These are phyloP conservation scores for Gracilinanus agilis DNA, from an alignment of 2,113 vertebrate species.

Conservation along the genomic window DNA sequence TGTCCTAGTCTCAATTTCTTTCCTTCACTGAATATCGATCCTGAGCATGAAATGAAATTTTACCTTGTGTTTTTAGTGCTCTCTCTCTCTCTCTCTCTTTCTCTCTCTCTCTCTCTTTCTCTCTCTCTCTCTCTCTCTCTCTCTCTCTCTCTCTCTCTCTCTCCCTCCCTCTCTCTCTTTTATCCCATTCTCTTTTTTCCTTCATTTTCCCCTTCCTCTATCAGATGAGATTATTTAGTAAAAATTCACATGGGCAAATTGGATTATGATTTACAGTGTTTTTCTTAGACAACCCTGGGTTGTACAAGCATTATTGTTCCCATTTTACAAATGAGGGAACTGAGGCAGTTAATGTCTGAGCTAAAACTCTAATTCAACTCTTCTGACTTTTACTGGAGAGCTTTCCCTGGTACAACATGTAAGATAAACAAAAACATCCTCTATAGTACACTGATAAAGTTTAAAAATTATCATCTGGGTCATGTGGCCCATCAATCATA, in stretches of 20 bases:
- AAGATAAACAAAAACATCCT: background rate
- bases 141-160: background rate
- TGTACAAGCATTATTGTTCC: background rate
- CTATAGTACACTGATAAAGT: background rate
- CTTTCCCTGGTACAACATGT: background rate
- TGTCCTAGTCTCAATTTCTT: slow-evolving; percentile 47
- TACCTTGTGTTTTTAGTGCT: slow-evolving; percentile 22
- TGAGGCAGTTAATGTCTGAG: background rate
- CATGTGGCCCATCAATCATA: background rate
- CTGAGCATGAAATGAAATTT: slow-evolving; percentile 17
- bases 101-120: background rate
- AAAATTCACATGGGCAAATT: background rate
- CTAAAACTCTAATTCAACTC: background rate
- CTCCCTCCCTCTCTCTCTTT: background rate
- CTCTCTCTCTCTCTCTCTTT: slow-evolving; percentile 4
- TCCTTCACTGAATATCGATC: slow-evolving; percentile 38
- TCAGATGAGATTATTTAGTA: background rate
- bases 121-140: no score
- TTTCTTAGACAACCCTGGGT: background rate
- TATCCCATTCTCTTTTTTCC: no score
- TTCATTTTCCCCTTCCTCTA: background rate
- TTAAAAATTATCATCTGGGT: background rate
- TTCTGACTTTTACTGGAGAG: background rate
- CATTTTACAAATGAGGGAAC: background rate
- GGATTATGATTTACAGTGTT: background rate